Base-by-base conservation (phyloP, 2,888 invertebrate species). In the Cryptus armator region DNA sequence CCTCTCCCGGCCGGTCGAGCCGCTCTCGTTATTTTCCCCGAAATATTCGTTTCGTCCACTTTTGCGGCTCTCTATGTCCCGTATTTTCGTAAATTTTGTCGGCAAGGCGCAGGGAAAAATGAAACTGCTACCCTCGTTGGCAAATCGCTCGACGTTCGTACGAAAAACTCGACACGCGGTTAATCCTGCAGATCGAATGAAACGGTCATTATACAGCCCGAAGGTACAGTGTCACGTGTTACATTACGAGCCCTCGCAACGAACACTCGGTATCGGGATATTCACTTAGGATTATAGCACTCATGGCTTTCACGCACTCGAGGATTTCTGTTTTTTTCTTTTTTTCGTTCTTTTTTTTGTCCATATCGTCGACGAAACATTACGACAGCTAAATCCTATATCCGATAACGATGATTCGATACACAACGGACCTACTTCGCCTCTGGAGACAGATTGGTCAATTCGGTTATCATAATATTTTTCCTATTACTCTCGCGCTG, bases 331-430 rank as follows among this genome's bases (percentile, higher is more conserved):
- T 19, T 24, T 24, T 24, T 29, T 51, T 53, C 67, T 72, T 75
- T 44, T 66, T 71, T 80, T 70, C 71, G 44, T 43, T 32, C 16
- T 14, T 59, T 46, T 59, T 78, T 53, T 75, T 29, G 48, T 44
- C 67, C 66, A 75, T 56, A 16, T 79, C 70, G 68, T 70, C 71
- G 64, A 3, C 59, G 88, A 90, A 81, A 81, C 85, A 83, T 87
- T 87, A 89, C 89, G 19, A 80, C 76, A 77, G 88, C 90, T 86
- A 92, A 93, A 93, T 93, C 92, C 92, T 85, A 89, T 92, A 89
- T 92, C 90, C 91, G 89, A 89, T 93, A 93, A 93, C 92, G 93
- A 93, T 93, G 92, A 93, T 93, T 93, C 92, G 92, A 93, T 93
- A 91, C 86, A 91, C 89, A 83, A 81, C 80, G 86, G 72, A 70